Evolutionary conservation across 1,140 invertebrate genomes (phyloP), one percentile per base, ranked within the genome.

Genomic region (Plutomurus gul): DNA sequence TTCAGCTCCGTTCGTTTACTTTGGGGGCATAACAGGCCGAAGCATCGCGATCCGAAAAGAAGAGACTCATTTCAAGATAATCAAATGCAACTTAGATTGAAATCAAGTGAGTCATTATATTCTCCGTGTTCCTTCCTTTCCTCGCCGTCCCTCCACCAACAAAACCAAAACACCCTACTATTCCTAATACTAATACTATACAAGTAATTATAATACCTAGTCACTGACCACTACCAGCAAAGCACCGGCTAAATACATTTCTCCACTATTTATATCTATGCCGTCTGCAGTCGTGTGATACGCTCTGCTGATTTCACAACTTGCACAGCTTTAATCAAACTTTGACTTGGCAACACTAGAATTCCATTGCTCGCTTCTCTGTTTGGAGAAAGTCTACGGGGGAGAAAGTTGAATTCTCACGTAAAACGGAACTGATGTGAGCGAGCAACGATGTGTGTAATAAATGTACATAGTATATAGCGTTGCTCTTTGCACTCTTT

Each of bases 21-120:
- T 65, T 65, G 25, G 6, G 25, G 56, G 27, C 30, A 65, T 65
- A 65, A 65, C 56, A 65, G 36, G 56, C 18, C 11, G 39, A 13
- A 43, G 39, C 39, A 43, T n/a, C n/a, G n/a, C n/a, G n/a, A n/a
- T n/a, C 39, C 10, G 46, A 49, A 36, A 65, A 16, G 56, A 65
- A 25, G 56, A 65, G 56, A 65, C 56, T 65, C 56, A 65, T 65
- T 65, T 65, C 56, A 65, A 65, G 56, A 65, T 65, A 65, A 65
- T 65, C 56, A 65, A 65, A 65, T 65, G 56, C 56, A 65, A 65
- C 56, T 65, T 65, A 65, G 56, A 65, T 65, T 65, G 56, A 65
- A 65, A 65, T 65, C 56, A 65, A 65, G 56, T 65, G 56, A 65
- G 30, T 65, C 56, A 65, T 65, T 65, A 65, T 65, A 65, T 36